Base-by-base conservation (phyloP, 2,113 vertebrate genomes). In the Zosterops japonicus region DNA sequence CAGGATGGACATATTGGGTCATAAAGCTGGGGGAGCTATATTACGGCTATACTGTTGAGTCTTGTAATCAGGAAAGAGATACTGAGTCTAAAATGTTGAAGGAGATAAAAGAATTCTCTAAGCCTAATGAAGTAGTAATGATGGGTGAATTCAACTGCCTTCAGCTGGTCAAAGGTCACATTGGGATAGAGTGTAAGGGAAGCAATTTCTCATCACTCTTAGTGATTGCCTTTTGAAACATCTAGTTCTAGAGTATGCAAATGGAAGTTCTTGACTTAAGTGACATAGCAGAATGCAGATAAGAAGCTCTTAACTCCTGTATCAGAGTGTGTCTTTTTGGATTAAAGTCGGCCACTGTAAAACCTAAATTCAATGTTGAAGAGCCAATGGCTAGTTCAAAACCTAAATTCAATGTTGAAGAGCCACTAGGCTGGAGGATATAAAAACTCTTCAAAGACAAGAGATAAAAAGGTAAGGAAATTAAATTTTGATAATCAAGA, bases 1-100 rank as follows among this genome's bases (percentile, higher is more conserved):
- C 86, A 95, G 93, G 83, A 92, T 96, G 86, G 80, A 89, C 64
- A 90, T 79, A 90, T 94, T n/a, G 90, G 52, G 83, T 88, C 94
- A 89, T 82, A 33, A 79, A 83, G 44, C 90, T 93, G 47, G 18
- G 79, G 79, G 68, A 96, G 49, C 65, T 84, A 14, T 78, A 71
- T 78, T 67, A 64, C 64, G 56, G 31, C 70, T 79, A 6, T 47
- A 18, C 49, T 65, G 55, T 76, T 83, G 84, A 94, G 87, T 78
- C 55, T 91, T 95, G 50, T 91, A 69, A 87, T 83, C 63, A 91
- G 90, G 85, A 94, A 96, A 95, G 1, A 16, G 87, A 83, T 94
- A 93, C 83, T 83, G 63, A 83, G 59, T 85, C 78, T 87, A 94
- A 87, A 86, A 80, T 0, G 0, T 47, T 90, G 82, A 83, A 87